phyloP scores from a whole-genome alignment of 2,888 invertebrate genomes.

The Mythimna impura region DNA sequence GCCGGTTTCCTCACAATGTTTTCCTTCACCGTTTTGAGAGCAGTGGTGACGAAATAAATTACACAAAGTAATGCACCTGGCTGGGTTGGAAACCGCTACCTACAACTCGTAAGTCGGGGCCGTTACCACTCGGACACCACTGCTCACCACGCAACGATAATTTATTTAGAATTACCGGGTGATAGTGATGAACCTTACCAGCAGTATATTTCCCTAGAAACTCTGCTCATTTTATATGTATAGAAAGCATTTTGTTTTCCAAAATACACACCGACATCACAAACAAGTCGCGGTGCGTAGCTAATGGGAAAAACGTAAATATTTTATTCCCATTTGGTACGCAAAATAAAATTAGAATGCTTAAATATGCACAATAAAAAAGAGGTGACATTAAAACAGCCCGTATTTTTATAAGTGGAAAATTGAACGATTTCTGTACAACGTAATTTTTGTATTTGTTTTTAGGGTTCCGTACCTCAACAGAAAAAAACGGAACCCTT shows the following conservation, averaged over 20 bases:
- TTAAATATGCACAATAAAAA: constrained; percentile 4
- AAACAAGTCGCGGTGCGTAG: constrained; percentile 18
- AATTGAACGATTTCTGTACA: constrained; percentile 10
- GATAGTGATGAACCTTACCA: not conserved
- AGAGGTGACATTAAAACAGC: constrained; percentile 10
- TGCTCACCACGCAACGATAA: not conserved
- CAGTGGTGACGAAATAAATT: no score
- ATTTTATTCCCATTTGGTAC: constrained; percentile 42
- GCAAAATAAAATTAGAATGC: constrained; percentile 23
- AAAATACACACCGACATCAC: not conserved
- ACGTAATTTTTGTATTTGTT: not conserved
- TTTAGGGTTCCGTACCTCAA: no score
- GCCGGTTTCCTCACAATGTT: no score
- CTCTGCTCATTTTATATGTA: not conserved
- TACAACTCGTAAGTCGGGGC: no score
- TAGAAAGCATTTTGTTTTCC: constrained; percentile 14
- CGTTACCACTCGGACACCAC: no score
- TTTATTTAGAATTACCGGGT: not conserved
- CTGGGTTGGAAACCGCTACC: no score
- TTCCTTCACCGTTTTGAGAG: no score
- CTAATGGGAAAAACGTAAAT: constrained; percentile 45
- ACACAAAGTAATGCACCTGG: no score
- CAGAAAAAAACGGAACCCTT: no score
- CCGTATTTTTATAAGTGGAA: constrained; percentile 1
- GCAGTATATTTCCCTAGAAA: not conserved